phyloP scores from a whole-genome alignment of 2,113 vertebrate species.

The Rhinopomastus cyanomelas region DNA sequence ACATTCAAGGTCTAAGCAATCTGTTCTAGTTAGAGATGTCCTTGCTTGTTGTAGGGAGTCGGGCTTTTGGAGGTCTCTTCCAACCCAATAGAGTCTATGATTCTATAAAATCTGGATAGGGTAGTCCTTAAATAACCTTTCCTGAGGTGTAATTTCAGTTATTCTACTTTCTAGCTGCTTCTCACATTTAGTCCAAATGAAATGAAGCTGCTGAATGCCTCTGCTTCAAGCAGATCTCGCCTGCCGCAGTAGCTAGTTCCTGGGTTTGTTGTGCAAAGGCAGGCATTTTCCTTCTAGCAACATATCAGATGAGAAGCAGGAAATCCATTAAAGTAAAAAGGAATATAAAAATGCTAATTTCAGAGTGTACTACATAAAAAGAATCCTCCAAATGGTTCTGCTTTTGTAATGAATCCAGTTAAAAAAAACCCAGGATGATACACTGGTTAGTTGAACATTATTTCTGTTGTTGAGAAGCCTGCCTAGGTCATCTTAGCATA shows the following conservation, averaged over 20 bases:
- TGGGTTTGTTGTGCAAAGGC: not conserved
- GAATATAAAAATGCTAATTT: not conserved
- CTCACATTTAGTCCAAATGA: not conserved
- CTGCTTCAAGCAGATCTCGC: not conserved
- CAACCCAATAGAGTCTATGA: too few species aligned
- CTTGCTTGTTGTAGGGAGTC: too few species aligned
- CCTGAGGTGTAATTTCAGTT: not conserved
- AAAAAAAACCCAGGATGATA: not conserved
- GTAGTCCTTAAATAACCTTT: not conserved
- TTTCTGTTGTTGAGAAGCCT: not conserved
- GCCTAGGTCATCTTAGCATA: rapidly evolving
- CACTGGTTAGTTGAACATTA: not conserved
- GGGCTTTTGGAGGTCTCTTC: too few species aligned
- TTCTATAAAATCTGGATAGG: not conserved
- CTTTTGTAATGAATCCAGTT: not conserved
- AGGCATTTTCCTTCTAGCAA: not conserved
- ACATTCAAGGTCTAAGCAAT: too few species aligned
- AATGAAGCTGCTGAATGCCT: not conserved
- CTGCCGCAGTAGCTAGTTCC: not conserved
- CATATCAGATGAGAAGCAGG: not conserved
- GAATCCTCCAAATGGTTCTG: not conserved
- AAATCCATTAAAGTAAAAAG: not conserved
- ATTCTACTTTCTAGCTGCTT: not conserved
- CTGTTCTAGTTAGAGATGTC: too few species aligned
- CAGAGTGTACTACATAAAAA: not conserved